Percentiles rank a stretch among this genome's conserved stretches.
These are phyloP conservation scores for Bombylius major DNA, from an alignment of 2,888 invertebrate genomes.

Conservation along the genomic window DNA sequence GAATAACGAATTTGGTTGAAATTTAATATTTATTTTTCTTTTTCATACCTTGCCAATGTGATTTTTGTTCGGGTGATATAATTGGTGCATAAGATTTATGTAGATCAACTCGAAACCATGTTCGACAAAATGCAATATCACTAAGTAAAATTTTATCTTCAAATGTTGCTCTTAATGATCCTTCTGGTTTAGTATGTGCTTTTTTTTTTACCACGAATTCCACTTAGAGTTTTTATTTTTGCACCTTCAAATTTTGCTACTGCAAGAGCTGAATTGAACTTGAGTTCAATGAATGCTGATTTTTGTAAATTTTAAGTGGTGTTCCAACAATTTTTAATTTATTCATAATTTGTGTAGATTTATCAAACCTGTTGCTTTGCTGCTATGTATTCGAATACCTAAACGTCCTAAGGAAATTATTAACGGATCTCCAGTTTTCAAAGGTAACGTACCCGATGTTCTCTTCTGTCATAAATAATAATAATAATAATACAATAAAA, in stretches of 20 bases:
- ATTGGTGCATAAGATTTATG: conserved; percentile 88
- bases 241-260: conserved; percentile 97
- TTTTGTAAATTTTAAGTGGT: no score
- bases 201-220: conserved; percentile 96
- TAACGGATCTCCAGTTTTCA: no score
- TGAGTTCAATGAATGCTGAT: no score
- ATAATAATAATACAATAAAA: no score
- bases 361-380: no score
- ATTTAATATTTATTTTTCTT: conserved; percentile 67
- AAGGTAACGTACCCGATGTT: no score
- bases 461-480: no score
- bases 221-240: conserved; percentile 87
- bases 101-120: conserved; percentile 91
- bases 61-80: conserved; percentile 69
- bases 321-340: no score
- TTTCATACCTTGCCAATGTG: conserved; percentile 89
- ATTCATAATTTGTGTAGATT: no score
- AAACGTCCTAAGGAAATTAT: no score
- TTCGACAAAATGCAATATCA: conserved; percentile 91
- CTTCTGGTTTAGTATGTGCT: conserved; percentile 62
- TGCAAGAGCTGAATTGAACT: no score
- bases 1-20: conserved; percentile 55
- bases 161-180: conserved; percentile 92
- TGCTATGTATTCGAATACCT: no score
- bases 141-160: conserved; percentile 93